Conservation (phyloP, 1,140 invertebrate species). For the Phortica variegata region DNA sequence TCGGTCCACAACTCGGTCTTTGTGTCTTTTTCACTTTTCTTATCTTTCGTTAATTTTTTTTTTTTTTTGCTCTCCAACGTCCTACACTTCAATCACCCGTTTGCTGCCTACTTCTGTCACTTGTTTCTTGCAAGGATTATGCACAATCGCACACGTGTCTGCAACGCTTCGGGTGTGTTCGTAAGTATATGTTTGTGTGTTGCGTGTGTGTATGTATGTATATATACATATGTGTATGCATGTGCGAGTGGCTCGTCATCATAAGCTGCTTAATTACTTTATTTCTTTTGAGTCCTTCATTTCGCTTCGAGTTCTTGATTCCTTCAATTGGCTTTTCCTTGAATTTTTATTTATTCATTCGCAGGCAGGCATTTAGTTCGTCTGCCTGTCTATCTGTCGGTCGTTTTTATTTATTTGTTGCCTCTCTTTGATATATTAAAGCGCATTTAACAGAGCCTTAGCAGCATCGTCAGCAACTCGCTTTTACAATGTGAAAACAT, state of each 20-base stretch:
- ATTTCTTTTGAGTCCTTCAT: slow-evolving; percentile 28
- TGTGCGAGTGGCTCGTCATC: slow-evolving; percentile 40
- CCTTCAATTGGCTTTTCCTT: slow-evolving; percentile 36
- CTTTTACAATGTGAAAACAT: no score
- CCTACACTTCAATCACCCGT: no score
- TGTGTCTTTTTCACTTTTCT: slow-evolving; percentile 29
- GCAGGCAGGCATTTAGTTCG: slow-evolving; percentile 1
- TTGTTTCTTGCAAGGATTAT: slow-evolving; percentile 37
- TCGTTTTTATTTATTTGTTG: slow-evolving; percentile 32
- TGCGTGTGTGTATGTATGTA: slow-evolving; percentile 6
- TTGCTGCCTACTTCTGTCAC: not conserved
- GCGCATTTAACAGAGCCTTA: slow-evolving; percentile 27
- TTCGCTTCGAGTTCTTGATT: slow-evolving; percentile 6
- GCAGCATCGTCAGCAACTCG: not conserved
- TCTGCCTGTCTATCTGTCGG: no score
- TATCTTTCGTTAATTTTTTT: not conserved
- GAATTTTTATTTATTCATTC: slow-evolving; percentile 18
- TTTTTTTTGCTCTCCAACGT: not conserved
- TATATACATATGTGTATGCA: slow-evolving; percentile 1
- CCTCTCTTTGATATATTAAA: slow-evolving; percentile 43
- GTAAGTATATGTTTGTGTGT: slow-evolving; percentile 7
- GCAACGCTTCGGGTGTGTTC: slow-evolving; percentile 11
- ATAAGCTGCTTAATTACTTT: slow-evolving; percentile 53
- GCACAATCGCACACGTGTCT: no score
- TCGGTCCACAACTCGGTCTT: slow-evolving; percentile 9